A percentile compares a stretch with the other conserved stretches of the same genome.
phyloP scores from a whole-genome alignment of 2,113 vertebrate genomes.

The Sprattus sprattus region DNA sequence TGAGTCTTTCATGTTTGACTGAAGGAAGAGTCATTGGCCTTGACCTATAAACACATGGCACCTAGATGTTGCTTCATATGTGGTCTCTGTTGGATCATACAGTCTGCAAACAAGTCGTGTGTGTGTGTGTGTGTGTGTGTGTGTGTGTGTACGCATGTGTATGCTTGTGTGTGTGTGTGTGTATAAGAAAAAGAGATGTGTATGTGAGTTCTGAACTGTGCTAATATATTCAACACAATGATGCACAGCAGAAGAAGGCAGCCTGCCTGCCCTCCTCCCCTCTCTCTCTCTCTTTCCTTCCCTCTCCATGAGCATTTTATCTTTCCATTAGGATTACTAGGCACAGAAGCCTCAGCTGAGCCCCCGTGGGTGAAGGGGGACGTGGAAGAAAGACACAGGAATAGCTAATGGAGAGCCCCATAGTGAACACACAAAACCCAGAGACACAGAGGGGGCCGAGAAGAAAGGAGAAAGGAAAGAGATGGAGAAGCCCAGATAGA shows the following conservation, averaged over 20 bases:
- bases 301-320: not conserved
- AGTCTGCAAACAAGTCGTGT: not conserved
- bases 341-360: not conserved
- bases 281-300: not conserved
- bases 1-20: not conserved
- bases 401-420: not conserved
- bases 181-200: not conserved
- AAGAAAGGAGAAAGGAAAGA: not conserved
- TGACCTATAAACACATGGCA: not conserved
- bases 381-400: not conserved
- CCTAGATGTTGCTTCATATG: not conserved
- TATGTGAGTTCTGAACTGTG: not conserved
- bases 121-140: not conserved
- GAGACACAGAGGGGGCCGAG: not conserved
- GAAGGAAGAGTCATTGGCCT: not conserved
- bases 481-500: not conserved
- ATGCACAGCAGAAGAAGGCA: not conserved
- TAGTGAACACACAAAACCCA: not conserved
- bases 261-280: not conserved
- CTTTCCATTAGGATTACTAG: slow-evolving; percentile 7
- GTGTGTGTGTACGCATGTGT: not conserved
- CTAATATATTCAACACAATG: not conserved
- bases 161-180: not conserved
- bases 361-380: not conserved
- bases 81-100: not conserved